phyloP scores from a whole-genome alignment of 2,113 vertebrate species.

The Erythrocebus patas region DNA sequence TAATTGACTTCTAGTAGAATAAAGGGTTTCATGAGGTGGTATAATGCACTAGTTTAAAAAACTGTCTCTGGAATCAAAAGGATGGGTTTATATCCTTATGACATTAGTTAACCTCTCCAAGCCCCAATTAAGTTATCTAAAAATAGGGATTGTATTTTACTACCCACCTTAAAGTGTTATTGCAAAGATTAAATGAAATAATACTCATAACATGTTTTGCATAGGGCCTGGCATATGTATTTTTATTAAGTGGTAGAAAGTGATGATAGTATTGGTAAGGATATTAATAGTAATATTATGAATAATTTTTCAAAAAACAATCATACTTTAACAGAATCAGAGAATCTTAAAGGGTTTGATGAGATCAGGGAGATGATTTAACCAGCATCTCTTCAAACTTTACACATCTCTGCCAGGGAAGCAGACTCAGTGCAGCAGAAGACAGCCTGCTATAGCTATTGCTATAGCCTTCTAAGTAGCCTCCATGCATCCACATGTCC shows the following conservation, averaged over 20 bases:
- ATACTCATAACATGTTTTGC: background rate
- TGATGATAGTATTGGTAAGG: background rate
- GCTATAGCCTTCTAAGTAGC: background rate
- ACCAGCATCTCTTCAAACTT: background rate
- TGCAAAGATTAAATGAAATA: background rate
- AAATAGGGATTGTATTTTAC: background rate
- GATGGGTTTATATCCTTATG: background rate
- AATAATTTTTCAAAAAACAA: background rate
- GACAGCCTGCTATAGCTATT: background rate
- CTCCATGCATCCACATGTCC: background rate
- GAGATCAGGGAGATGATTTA: background rate
- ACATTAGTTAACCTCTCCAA: constrained; percentile 13
- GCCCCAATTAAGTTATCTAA: background rate
- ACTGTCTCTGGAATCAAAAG: background rate
- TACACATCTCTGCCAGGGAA: background rate
- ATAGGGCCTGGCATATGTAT: background rate
- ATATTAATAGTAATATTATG: background rate
- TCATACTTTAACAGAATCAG: background rate
- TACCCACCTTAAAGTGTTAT: background rate
- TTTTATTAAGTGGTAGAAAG: background rate
- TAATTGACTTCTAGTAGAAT: background rate
- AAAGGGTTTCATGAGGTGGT: background rate
- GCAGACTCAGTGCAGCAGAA: background rate
- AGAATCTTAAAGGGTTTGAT: background rate
- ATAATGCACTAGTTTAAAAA: background rate